phyloP scores from a whole-genome alignment of 2,113 vertebrate species.

The Dicentrarchus labrax region DNA sequence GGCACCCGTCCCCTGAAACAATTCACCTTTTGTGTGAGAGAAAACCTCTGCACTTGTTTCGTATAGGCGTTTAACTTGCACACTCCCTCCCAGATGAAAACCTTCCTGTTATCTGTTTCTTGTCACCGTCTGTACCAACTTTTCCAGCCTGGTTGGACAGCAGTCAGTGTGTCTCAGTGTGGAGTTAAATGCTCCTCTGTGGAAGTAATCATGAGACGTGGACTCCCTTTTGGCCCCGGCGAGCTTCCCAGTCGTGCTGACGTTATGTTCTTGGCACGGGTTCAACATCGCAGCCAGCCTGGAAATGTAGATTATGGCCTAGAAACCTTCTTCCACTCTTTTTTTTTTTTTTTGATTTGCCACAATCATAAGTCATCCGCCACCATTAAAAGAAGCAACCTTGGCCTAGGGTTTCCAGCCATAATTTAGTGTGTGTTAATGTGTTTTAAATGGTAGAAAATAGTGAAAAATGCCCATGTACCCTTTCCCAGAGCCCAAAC shows the following conservation, averaged over 20 bases:
- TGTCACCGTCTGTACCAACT: neutral
- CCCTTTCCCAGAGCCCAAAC: neutral
- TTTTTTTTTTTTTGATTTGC: conserved; percentile 6
- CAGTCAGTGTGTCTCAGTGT: conserved; percentile 18
- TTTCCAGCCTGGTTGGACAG: neutral
- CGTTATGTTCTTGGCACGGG: conserved; percentile 68
- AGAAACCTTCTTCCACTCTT: conserved; percentile 41
- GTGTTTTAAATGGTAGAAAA: neutral
- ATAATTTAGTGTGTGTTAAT: too few relatives aligned
- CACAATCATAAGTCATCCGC: conserved; percentile 6
- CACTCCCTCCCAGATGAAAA: neutral
- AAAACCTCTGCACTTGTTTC: conserved; percentile 18
- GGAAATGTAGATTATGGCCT: conserved; percentile 61
- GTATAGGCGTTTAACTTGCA: conserved; percentile 2
- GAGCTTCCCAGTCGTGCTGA: conserved; percentile 57
- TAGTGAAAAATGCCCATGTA: neutral
- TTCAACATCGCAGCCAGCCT: conserved; percentile 42
- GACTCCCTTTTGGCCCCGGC: conserved; percentile 57
- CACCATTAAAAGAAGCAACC: neutral
- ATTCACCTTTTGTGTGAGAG: conserved; percentile 31
- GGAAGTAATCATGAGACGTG: conserved; percentile 72
- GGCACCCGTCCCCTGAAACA: conserved; percentile 32
- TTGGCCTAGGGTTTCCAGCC: neutral
- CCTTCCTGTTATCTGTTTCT: neutral
- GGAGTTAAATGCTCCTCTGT: conserved; percentile 54